Evolutionary conservation across 2,888 invertebrate genomes (phyloP), one percentile per base, ranked within the genome.

Genomic region (Cheilosia scutellata): DNA sequence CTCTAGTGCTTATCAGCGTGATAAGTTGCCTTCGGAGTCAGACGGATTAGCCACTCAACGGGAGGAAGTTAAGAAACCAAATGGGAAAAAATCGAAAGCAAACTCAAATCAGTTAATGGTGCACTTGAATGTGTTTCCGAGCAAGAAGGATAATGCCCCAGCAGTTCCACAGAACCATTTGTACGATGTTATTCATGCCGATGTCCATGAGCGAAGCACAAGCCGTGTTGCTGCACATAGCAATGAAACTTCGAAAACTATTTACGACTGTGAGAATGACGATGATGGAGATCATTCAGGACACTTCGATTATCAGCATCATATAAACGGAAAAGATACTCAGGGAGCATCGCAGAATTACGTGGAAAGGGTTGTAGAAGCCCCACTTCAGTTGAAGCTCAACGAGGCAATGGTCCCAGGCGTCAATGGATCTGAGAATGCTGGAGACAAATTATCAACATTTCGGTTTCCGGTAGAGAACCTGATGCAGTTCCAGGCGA

Each of bases 61-160:
- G 4, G 42, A 66, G 20, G 37, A 71, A 20, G 16, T 16, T 16
- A 82, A n/a, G 47, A 86, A 65, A 66, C 68, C 88, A 13, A 87
- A 88, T 6, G 92, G 87, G 1, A 65, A 71, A 7, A 77, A 71
- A 62, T 31, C 58, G 9, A 76, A 87, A 16, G 88, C 91, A 7
- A 92, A 91, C 33, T 90, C 92, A n/a, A 93, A 94, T 49, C 95
- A 95, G 37, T 94, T 95, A 93, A 93, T 95, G 88, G 93, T 95
- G 5, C 95, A 95, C 80, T 91, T 95, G n/a, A 95, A 95, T 91
- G 91, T 95, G 7, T 95, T 94, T 89, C 94, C 94, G 0, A 93
- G 94, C 68, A 93, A 92, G 77, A 94, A 93, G 20, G 86, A 76
- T 5, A 82, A 27, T 5, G 9, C 16, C n/a, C 16, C 16, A 4